Percentiles rank a stretch among this genome's conserved stretches.
Evolutionary conservation across 2,888 invertebrate genomes (phyloP).

Genomic region (Himalopsyche anomala): DNA sequence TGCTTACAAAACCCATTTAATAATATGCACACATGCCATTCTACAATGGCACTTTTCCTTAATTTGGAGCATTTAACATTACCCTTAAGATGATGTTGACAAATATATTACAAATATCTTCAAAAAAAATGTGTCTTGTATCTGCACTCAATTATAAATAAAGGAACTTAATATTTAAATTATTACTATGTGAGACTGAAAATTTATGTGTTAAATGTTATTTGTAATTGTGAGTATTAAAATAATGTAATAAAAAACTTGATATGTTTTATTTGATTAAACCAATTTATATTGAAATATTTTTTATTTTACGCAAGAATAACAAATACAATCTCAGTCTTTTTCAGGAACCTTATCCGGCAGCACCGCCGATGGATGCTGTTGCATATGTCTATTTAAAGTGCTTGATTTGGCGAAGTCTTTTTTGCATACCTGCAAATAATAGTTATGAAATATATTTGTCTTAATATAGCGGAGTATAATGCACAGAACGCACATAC

Average conservation of each 20-base stretch:
- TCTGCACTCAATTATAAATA: not conserved
- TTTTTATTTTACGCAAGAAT: conserved; percentile 18
- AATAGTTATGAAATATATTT: conserved; percentile 17
- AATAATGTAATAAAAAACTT: too few species aligned
- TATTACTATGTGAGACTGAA: not conserved
- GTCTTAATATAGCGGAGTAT: not conserved
- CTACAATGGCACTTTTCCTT: too few species aligned
- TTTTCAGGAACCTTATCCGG: conserved; percentile 47
- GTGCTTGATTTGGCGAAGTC: conserved; percentile 64
- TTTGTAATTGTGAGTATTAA: too few species aligned
- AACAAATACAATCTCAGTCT: conserved; percentile 44
- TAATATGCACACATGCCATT: too few species aligned
- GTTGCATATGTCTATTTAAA: conserved; percentile 64
- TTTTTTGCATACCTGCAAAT: conserved; percentile 65
- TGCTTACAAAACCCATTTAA: too few species aligned
- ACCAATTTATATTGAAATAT: too few species aligned
- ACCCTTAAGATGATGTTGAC: too few species aligned
- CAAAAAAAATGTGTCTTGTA: too few species aligned
- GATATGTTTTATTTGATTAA: too few species aligned
- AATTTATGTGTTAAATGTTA: not conserved
- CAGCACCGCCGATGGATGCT: conserved; percentile 54
- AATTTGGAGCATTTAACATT: too few species aligned
- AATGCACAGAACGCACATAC: not conserved
- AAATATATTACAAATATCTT: too few species aligned
- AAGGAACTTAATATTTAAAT: not conserved